These are phyloP conservation scores for Pachyseris speciosa DNA, from an alignment of 64 coral and sea anemone genomes.

Conservation along the genomic window DNA sequence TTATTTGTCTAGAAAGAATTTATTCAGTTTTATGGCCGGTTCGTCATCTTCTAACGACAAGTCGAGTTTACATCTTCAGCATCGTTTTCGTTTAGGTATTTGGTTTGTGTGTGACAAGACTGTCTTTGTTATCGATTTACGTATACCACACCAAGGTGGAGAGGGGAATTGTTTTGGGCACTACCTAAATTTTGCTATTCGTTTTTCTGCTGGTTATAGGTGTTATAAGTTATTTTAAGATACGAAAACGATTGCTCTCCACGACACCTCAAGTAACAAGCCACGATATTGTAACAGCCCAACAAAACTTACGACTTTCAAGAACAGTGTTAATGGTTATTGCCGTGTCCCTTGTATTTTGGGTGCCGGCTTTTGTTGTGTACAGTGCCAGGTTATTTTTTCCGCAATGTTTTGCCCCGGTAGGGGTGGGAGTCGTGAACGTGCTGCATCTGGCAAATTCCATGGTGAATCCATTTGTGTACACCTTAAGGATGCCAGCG, in stretches of 20 bases:
- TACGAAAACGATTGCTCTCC: not conserved
- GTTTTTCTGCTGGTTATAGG: not conserved
- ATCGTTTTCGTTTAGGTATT: not conserved
- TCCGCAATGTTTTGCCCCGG: not conserved
- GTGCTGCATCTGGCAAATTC: not conserved
- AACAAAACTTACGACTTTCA: not conserved
- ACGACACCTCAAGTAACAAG: no score
- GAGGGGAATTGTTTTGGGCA: not conserved
- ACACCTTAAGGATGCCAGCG: not conserved
- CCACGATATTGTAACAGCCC: not conserved
- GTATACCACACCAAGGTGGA: not conserved
- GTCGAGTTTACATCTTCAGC: not conserved
- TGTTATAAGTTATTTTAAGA: not conserved
- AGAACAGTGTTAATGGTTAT: not conserved
- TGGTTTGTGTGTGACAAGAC: not conserved
- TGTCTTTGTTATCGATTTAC: not conserved
- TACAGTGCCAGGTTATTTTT: not conserved
- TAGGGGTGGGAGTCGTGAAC: not conserved
- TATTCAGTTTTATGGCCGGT: not conserved
- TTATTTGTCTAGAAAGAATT: not conserved
- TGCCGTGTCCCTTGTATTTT: constrained; percentile 2
- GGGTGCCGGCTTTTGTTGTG: not conserved
- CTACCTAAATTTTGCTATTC: not conserved
- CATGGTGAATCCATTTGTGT: constrained; percentile 15
- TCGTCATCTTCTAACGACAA: not conserved